phyloP scores from a whole-genome alignment of 2,888 invertebrate species.

The Ophraella communa region DNA sequence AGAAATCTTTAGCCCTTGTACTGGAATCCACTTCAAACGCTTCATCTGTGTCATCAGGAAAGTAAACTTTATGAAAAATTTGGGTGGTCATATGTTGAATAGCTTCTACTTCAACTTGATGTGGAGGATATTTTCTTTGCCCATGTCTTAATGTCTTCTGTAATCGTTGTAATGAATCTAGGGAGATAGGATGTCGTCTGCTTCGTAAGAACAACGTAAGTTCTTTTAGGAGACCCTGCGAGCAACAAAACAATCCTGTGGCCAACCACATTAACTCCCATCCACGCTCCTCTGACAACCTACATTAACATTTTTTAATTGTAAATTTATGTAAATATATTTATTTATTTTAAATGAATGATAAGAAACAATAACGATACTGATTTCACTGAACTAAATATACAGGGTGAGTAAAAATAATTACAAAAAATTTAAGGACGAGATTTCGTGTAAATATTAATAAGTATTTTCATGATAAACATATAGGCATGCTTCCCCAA shows the following conservation, averaged over 20 bases:
- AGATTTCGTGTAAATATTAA: too few species aligned
- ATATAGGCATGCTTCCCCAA: too few species aligned
- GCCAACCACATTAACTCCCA: constrained; percentile 99
- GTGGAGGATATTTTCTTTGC: constrained; percentile 95
- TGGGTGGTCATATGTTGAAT: constrained; percentile 99
- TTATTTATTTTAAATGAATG: not conserved
- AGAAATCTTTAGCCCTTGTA: constrained; percentile 97
- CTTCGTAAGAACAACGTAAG: constrained; percentile 86
- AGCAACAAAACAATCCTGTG: constrained; percentile 95
- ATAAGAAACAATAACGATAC: not conserved
- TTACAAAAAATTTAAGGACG: too few species aligned
- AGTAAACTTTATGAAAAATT: constrained; percentile 99
- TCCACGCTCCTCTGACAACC: constrained; percentile 94
- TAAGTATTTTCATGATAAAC: too few species aligned
- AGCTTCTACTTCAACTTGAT: constrained; percentile 99
- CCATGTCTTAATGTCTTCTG: constrained; percentile 96
- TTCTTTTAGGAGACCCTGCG: constrained; percentile 89
- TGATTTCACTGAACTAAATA: too few species aligned
- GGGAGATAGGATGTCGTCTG: constrained; percentile 91
- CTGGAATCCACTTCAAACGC: constrained; percentile 99
- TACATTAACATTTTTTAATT: constrained; percentile 44
- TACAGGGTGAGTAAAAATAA: too few species aligned
- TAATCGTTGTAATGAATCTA: constrained; percentile 93
- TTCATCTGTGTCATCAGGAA: constrained; percentile 99
- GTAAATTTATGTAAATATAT: too few species aligned